phyloP scores from a whole-genome alignment of 2,888 invertebrate species.

The Acrocera orbiculus region DNA sequence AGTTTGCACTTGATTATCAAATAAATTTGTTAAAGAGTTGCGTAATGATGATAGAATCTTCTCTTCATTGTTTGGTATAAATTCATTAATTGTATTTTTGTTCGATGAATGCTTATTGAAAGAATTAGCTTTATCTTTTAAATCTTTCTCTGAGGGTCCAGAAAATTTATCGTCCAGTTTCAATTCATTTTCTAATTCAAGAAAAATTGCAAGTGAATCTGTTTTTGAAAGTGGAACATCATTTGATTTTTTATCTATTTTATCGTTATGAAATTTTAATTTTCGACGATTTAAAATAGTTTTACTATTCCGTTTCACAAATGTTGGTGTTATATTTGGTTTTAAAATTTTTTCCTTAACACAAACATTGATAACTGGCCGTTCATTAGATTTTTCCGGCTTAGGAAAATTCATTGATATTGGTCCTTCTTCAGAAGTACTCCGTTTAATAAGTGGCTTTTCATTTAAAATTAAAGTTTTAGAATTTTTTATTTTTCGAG shows the following conservation, averaged over 20 bases:
- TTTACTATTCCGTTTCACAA: constrained; percentile 11
- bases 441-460: constrained; percentile 29
- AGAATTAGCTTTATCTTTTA: constrained; percentile 29
- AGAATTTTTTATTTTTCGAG: constrained; percentile 19
- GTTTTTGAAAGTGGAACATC: constrained; percentile 20
- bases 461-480: constrained; percentile 17
- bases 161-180: constrained; percentile 1
- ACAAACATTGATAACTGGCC: constrained; percentile 30
- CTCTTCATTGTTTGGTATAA: constrained; percentile 6
- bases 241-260: constrained; percentile 1
- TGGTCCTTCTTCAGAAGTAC: constrained; percentile 31
- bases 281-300: constrained; percentile 12
- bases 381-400: constrained; percentile 30
- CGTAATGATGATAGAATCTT: constrained; percentile 6
- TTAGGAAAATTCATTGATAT: constrained; percentile 30
- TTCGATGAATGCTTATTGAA: constrained; percentile 29
- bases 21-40: constrained; percentile 6
- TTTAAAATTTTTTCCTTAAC: constrained; percentile 26
- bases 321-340: constrained; percentile 12
- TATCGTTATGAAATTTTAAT: constrained; percentile 10
- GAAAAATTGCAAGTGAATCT: constrained; percentile 28
- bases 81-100: constrained; percentile 18
- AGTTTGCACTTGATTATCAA: too few relatives aligned
- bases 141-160: constrained; percentile 19
- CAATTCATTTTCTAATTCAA: constrained; percentile 28